Percentiles rank a stretch among this genome's conserved stretches.
Evolutionary conservation across 1,140 invertebrate genomes (phyloP).

Genomic region (Caligus rogercresseyi): DNA sequence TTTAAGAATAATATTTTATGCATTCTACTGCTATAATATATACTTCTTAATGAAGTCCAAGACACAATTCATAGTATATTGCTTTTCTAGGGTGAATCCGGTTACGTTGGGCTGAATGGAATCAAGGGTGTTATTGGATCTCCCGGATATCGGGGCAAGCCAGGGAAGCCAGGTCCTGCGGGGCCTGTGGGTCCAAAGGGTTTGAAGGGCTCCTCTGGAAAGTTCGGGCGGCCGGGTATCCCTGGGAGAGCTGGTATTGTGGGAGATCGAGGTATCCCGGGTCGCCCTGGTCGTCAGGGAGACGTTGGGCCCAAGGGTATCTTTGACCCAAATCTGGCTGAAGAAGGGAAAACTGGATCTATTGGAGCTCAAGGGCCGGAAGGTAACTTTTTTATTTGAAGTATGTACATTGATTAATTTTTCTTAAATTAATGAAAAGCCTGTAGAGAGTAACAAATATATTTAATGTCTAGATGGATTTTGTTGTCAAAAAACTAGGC

Average conservation of each 20-base stretch:
- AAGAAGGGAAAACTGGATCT: slow-evolving; percentile 36
- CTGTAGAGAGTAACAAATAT: too few species aligned
- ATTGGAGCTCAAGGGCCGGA: slow-evolving; percentile 24
- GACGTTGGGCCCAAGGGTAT: slow-evolving; percentile 34
- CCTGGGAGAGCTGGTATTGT: slow-evolving; percentile 40
- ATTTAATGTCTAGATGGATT: too few species aligned
- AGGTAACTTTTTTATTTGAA: slow-evolving; percentile 36
- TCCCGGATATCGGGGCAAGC: slow-evolving; percentile 35
- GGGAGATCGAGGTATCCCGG: slow-evolving; percentile 21
- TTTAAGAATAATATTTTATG: too few species aligned
- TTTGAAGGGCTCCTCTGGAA: slow-evolving; percentile 62
- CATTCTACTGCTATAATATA: too few species aligned
- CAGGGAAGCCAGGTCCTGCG: slow-evolving; percentile 32
- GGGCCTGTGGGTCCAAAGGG: slow-evolving; percentile 53
- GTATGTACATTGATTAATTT: too few species aligned
- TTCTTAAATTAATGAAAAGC: too few species aligned
- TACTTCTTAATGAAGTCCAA: too few species aligned
- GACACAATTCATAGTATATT: too few species aligned
- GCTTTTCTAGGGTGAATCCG: slow-evolving; percentile 12
- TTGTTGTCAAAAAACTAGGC: too few species aligned
- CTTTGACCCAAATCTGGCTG: slow-evolving; percentile 49
- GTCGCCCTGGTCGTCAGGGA: slow-evolving; percentile 22
- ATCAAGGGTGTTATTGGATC: slow-evolving; percentile 34
- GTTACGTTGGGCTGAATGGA: slow-evolving; percentile 23
- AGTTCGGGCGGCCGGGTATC: slow-evolving; percentile 40